Conservation (phyloP, 2,113 vertebrate species). For the Gasterosteus aculeatus region DNA sequence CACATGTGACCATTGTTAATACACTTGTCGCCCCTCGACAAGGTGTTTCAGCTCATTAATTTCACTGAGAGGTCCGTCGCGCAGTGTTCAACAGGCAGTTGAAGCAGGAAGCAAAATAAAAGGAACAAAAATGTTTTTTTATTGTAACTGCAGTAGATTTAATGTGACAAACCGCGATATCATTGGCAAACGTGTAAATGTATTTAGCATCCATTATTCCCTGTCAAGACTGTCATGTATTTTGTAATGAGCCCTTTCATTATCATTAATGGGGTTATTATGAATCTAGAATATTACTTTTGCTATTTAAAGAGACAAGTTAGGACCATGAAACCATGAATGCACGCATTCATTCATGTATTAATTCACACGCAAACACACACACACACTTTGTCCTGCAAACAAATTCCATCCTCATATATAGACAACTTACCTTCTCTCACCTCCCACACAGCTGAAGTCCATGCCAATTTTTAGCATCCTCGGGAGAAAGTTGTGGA, state of each 20-base stretch:
- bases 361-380: too few species aligned
- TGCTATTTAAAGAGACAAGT: constrained; percentile 11
- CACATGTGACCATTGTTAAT: constrained; percentile 20
- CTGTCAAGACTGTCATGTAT: neutral
- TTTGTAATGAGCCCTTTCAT: constrained; percentile 30
- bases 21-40: constrained; percentile 16
- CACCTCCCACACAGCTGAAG: too few species aligned
- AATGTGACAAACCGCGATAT: neutral
- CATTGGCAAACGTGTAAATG: neutral
- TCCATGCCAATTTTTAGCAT: neutral
- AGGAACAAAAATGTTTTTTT: neutral
- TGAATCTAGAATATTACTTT: constrained; percentile 22
- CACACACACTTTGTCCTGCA: too few species aligned
- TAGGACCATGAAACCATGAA: neutral
- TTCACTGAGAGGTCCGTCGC: constrained; percentile 17
- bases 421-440: too few species aligned
- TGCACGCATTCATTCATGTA: too few species aligned
- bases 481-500: too few species aligned
- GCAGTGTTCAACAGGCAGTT: constrained; percentile 1
- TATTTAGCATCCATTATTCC: constrained; percentile 19
- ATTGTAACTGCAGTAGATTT: neutral
- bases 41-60: constrained; percentile 48
- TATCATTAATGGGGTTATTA: constrained; percentile 2
- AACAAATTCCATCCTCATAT: too few species aligned
- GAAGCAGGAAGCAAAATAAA: neutral